These are phyloP conservation scores for Osmoderma eremita DNA, from an alignment of 2,888 invertebrate species.

Conservation along the genomic window DNA sequence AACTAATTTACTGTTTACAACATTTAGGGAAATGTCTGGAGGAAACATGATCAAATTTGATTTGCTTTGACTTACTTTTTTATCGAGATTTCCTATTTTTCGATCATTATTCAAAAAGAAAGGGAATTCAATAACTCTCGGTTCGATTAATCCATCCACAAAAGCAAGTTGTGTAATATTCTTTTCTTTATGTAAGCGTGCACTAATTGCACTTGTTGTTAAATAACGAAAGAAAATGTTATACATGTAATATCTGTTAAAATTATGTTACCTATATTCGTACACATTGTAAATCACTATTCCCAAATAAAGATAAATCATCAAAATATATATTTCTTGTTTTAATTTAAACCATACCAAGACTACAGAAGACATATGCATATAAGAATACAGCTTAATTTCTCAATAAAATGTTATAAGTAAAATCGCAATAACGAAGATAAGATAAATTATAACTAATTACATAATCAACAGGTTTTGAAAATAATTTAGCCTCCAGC, in stretches of 20 bases:
- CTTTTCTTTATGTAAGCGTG: background rate
- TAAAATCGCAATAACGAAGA: too few species aligned
- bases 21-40: too few species aligned
- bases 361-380: too few species aligned
- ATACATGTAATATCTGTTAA: constrained; percentile 41
- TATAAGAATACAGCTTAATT: too few species aligned
- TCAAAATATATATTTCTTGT: background rate
- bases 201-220: constrained; percentile 40
- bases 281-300: constrained; percentile 40
- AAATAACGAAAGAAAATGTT: constrained; percentile 25
- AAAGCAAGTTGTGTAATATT: background rate
- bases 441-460: too few species aligned
- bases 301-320: constrained; percentile 33
- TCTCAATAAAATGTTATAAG: too few species aligned
- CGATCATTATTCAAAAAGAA: background rate
- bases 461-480: too few species aligned
- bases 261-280: constrained; percentile 42
- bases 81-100: background rate
- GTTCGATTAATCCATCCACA: background rate
- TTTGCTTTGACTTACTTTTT: background rate
- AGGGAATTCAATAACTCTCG: constrained; percentile 7
- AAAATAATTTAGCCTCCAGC: too few species aligned
- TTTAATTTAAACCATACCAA: too few species aligned
- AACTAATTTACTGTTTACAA: too few species aligned
- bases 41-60: background rate